phyloP scores from a whole-genome alignment of 1,140 invertebrate species.

The Drosophila sechellia region DNA sequence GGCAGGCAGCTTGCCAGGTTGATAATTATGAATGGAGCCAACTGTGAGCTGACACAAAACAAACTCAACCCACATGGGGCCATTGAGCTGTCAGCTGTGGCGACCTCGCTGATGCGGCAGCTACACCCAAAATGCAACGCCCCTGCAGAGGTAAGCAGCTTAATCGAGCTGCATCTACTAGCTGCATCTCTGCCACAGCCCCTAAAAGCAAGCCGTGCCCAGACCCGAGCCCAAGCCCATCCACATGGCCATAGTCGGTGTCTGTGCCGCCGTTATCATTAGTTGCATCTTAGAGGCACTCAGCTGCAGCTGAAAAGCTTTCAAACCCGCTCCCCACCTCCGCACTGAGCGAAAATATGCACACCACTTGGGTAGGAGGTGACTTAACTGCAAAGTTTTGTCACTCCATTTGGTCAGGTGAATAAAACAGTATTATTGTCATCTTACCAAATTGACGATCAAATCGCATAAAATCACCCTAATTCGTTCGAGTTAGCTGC shows the following conservation, averaged over 20 bases:
- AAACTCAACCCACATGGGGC: slow-evolving; percentile 66
- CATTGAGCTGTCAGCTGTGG: slow-evolving; percentile 75
- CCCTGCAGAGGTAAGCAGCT: slow-evolving; percentile 76
- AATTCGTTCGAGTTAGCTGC: too few species aligned
- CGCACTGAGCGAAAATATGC: slow-evolving; percentile 1
- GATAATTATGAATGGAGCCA: slow-evolving; percentile 81
- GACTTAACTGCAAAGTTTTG: too few species aligned
- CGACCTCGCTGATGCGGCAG: slow-evolving; percentile 78
- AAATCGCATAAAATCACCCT: too few species aligned
- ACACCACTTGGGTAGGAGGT: neutral
- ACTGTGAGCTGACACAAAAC: slow-evolving; percentile 72
- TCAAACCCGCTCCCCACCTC: slow-evolving; percentile 29
- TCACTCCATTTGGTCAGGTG: too few species aligned
- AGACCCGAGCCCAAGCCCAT: slow-evolving; percentile 7
- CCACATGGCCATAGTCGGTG: slow-evolving; percentile 23
- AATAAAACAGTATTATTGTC: too few species aligned
- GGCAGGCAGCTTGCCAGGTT: slow-evolving; percentile 26
- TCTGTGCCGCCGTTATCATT: slow-evolving; percentile 73
- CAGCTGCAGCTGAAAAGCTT: slow-evolving; percentile 78
- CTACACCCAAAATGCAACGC: slow-evolving; percentile 79
- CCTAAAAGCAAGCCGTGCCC: slow-evolving; percentile 29
- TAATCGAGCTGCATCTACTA: slow-evolving; percentile 63
- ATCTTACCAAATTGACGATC: too few species aligned
- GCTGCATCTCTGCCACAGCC: slow-evolving; percentile 36
- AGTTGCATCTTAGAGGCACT: slow-evolving; percentile 83